These are phyloP conservation scores for Sycophila texana DNA, from an alignment of 2,888 invertebrate genomes.

Conservation along the genomic window DNA sequence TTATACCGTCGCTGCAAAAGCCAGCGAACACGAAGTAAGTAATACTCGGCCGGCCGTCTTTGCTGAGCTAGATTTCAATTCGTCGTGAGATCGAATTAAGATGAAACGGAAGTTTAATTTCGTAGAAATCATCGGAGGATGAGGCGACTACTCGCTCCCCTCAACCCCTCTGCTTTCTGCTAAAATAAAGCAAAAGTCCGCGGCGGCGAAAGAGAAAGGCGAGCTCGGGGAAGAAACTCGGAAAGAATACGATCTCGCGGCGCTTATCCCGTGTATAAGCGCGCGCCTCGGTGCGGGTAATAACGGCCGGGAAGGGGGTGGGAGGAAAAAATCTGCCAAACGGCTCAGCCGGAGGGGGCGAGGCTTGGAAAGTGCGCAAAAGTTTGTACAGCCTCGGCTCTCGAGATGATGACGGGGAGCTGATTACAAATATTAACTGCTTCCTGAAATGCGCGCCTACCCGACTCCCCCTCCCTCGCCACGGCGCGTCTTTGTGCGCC, in stretches of 20 bases:
- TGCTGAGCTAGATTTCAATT: slow-evolving; percentile 46
- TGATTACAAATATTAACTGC: slow-evolving; percentile 52
- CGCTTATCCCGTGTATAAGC: slow-evolving; percentile 7
- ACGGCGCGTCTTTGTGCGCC: background rate
- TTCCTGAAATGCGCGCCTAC: slow-evolving; percentile 16
- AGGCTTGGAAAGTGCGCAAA: slow-evolving; percentile 1
- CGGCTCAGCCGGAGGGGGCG: background rate
- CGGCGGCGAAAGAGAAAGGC: slow-evolving; percentile 1
- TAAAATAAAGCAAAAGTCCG: slow-evolving; percentile 33
- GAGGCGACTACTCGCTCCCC: no score
- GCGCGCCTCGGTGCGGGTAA: slow-evolving; percentile 12
- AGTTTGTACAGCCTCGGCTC: slow-evolving; percentile 36
- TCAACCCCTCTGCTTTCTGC: background rate
- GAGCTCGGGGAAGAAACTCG: background rate
- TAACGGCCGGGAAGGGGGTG: slow-evolving; percentile 5
- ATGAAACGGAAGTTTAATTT: slow-evolving; percentile 54
- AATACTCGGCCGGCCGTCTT: background rate
- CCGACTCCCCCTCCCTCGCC: background rate
- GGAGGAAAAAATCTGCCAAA: background rate
- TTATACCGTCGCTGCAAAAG: slow-evolving; percentile 20
- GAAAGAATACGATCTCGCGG: slow-evolving; percentile 36
- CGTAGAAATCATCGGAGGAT: slow-evolving; percentile 35
- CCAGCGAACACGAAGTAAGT: slow-evolving; percentile 23
- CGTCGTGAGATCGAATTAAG: slow-evolving; percentile 48
- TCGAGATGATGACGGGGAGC: slow-evolving; percentile 26